Percentiles rank a stretch among this genome's conserved stretches.
These are phyloP conservation scores for Cosmia pyralina DNA, from an alignment of 2,888 invertebrate genomes.

Conservation along the genomic window DNA sequence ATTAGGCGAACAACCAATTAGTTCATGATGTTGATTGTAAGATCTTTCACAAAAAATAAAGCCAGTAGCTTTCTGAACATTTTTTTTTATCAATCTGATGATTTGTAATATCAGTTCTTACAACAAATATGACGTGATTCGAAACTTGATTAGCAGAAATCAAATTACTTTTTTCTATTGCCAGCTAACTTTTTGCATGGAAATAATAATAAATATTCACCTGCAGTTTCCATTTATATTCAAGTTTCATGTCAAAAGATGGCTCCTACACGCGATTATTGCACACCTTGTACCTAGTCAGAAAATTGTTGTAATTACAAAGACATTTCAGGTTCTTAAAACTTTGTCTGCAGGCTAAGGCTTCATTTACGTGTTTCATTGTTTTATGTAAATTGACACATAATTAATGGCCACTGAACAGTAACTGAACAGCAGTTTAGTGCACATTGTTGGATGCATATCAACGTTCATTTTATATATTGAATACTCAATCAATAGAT, in stretches of 20 bases:
- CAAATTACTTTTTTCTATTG: conserved; percentile 39
- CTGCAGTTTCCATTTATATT: conserved; percentile 30
- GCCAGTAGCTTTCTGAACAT: conserved; percentile 11
- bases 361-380: conserved; percentile 32
- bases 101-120: conserved; percentile 23
- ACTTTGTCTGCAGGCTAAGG: conserved; percentile 38
- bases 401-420: conserved; percentile 5
- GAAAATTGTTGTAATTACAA: conserved; percentile 50
- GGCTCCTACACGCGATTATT: conserved; percentile 7
- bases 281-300: conserved; percentile 25
- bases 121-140: conserved; percentile 39
- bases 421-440: not conserved
- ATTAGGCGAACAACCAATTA: conserved; percentile 48
- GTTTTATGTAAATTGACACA: conserved; percentile 44
- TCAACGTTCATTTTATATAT: not conserved
- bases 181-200: conserved; percentile 27
- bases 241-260: conserved; percentile 31
- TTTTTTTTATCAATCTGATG: conserved; percentile 11
- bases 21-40: conserved; percentile 25
- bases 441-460: not conserved
- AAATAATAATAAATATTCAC: conserved; percentile 39
- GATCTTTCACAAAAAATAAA: conserved; percentile 42
- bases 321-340: conserved; percentile 47
- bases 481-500: conserved; percentile 1
- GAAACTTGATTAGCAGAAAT: conserved; percentile 41